Conservation (phyloP, 1,140 invertebrate species). For the Drosophila ironensis region DNA sequence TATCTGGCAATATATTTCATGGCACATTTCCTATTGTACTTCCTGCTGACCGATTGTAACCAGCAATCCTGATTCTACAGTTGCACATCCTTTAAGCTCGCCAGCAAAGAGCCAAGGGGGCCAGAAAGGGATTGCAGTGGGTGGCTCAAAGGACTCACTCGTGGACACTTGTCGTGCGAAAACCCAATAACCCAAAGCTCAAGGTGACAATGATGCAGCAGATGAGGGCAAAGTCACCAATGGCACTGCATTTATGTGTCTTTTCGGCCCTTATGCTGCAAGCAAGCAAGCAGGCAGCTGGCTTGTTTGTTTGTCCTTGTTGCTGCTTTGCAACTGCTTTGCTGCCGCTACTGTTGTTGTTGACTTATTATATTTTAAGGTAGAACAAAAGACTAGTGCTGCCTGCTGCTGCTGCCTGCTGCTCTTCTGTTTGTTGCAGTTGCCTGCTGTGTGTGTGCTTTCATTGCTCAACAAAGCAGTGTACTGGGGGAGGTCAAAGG, state of each 20-base stretch:
- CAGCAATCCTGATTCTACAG: slow-evolving; percentile 5
- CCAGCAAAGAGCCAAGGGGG: neutral
- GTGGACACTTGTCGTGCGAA: slow-evolving; percentile 37
- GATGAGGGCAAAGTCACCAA: slow-evolving; percentile 44
- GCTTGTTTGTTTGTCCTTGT: slow-evolving; percentile 54
- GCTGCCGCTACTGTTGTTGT: slow-evolving; percentile 32
- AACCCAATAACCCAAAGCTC: slow-evolving; percentile 76
- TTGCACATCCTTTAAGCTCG: slow-evolving; percentile 20
- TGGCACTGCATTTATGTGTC: slow-evolving; percentile 18
- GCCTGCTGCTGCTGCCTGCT: slow-evolving; percentile 31
- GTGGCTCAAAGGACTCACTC: neutral
- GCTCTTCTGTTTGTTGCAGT: slow-evolving; percentile 26
- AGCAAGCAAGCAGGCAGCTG: no score
- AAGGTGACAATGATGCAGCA: slow-evolving; percentile 75
- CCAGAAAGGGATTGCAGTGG: slow-evolving; percentile 8
- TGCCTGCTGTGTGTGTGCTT: slow-evolving; percentile 51
- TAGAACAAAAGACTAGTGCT: slow-evolving; percentile 51
- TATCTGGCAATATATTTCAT: no score
- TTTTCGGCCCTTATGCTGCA: slow-evolving; percentile 14
- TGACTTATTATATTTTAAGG: slow-evolving; percentile 72
- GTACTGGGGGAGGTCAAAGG: neutral
- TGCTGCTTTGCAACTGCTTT: neutral
- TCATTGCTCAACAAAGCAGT: slow-evolving; percentile 58
- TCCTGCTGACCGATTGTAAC: slow-evolving; percentile 8
- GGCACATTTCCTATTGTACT: neutral